Evolutionary conservation across 2,797 vertebrate species (phyloP), one percentile per base, ranked within the genome.

Genomic region (Todus mexicanus): DNA sequence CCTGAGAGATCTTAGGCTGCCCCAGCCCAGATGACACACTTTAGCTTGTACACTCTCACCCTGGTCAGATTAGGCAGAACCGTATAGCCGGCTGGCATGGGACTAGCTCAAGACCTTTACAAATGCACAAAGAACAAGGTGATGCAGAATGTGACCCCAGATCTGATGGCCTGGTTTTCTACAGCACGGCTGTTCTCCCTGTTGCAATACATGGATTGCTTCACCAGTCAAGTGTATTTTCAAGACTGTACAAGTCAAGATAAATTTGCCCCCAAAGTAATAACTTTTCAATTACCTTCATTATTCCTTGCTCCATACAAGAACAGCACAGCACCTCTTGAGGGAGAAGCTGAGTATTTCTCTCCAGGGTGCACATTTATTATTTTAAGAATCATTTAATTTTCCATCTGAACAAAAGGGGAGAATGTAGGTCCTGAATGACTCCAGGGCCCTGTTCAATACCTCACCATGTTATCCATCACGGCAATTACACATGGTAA

Each of bases 311-410:
- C 89, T 94, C 91, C 87, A 91, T 68, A 92, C 70, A 87, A 82
- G 85, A 71, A 82, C 94, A 94, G 92, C 74, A 86, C 76, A 78
- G 89, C 70, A 86, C 89, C 87, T 91, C 93, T 91, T 95, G 93
- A 95, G 87, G 89, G 92, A 96, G 91, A 83, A 92, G 89, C 91
- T 81, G 87, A 96, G 87, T 84, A 93, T 94, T 95, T 88, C 92
- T 96, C 95, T 96, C 95, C 89, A 93, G 95, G 94, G 95, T 91
- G 64, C 43, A 88, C 92, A 95, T 96, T 93, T 96, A 96, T 96
- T 96, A 96, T 96, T 96, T 96, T 94, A 95, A 96, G 93, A 95
- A 95, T 89, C 93, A 94, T 95, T 96, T 96, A 92, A 96, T 96
- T 96, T 96, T 95, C 93, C 87, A 90, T 90, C 84, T 91, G 94